Evolutionary conservation across 2,113 vertebrate species (phyloP).

Genomic region (Urocynchramus pylzowi): DNA sequence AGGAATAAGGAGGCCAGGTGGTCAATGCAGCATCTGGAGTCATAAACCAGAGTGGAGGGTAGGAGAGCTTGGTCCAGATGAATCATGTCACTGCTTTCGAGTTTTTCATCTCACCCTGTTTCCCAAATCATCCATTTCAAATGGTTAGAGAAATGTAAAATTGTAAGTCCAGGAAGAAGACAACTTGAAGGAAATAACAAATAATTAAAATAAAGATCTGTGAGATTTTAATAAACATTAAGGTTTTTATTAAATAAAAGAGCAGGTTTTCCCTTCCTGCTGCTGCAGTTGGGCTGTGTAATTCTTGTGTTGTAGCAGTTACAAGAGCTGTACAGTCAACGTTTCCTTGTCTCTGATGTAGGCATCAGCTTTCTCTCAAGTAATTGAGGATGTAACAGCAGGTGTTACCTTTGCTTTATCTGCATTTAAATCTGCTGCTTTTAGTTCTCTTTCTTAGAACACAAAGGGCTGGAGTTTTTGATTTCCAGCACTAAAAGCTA

Average conservation of each 20-base stretch:
- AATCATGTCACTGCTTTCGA: neutral
- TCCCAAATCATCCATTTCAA: neutral
- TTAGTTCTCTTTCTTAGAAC: slow-evolving; percentile 24
- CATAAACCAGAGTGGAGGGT: neutral
- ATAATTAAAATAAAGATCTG: neutral
- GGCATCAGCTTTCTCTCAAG: neutral
- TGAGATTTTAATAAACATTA: neutral
- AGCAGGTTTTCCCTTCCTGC: neutral
- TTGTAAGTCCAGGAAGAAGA: neutral
- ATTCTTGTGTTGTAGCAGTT: neutral
- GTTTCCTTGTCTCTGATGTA: slow-evolving; percentile 1
- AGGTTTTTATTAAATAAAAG: neutral
- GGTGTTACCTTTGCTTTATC: slow-evolving; percentile 23
- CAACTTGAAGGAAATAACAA: neutral
- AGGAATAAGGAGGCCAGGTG: neutral
- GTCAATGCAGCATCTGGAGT: neutral
- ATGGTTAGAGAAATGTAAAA: neutral
- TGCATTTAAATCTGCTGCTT: neutral
- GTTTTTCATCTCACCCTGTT: neutral
- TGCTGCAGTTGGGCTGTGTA: neutral
- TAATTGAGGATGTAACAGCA: slow-evolving; percentile 13
- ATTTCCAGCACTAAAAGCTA: neutral
- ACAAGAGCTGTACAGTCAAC: neutral
- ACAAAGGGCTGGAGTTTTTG: neutral
- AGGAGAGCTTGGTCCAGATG: neutral